Conservation (phyloP, 1,140 invertebrate genomes). For the Scaptodrosophila lebanonensis region DNA sequence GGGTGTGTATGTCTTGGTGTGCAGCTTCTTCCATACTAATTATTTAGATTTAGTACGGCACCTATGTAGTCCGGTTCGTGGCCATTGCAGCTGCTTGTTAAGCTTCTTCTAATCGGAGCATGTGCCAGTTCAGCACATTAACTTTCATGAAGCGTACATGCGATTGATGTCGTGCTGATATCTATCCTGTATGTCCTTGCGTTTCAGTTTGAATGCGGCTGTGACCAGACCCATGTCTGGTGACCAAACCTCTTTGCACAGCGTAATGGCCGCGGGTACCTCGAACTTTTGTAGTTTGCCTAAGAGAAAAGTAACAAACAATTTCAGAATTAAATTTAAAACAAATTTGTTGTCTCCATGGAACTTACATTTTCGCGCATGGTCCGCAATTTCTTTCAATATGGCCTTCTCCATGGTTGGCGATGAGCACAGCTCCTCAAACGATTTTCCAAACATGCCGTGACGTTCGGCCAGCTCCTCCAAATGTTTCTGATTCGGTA, state of each 20-base stretch:
- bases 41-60: constrained; percentile 20
- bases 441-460: constrained; percentile 80
- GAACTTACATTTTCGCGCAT: constrained; percentile 88
- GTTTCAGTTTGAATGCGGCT: constrained; percentile 97
- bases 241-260: constrained; percentile 95
- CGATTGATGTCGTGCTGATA: constrained; percentile 93
- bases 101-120: constrained; percentile 1
- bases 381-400: constrained; percentile 86
- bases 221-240: constrained; percentile 98
- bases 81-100: constrained; percentile 17
- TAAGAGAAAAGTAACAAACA: constrained; percentile 67
- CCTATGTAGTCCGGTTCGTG: constrained; percentile 17
- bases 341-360: too few species aligned
- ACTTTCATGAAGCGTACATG: constrained; percentile 93
- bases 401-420: constrained; percentile 86
- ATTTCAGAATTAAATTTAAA: neutral
- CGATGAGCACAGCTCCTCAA: constrained; percentile 87
- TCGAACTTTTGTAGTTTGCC: constrained; percentile 93
- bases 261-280: constrained; percentile 92
- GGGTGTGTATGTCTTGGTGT: constrained; percentile 9
- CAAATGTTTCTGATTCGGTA: constrained; percentile 88
- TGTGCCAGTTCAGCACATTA: constrained; percentile 52
- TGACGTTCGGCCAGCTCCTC: constrained; percentile 83
- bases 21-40: constrained; percentile 34
- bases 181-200: constrained; percentile 95